Conservation (phyloP, 2,113 vertebrate genomes). For the Salvator merianae region DNA sequence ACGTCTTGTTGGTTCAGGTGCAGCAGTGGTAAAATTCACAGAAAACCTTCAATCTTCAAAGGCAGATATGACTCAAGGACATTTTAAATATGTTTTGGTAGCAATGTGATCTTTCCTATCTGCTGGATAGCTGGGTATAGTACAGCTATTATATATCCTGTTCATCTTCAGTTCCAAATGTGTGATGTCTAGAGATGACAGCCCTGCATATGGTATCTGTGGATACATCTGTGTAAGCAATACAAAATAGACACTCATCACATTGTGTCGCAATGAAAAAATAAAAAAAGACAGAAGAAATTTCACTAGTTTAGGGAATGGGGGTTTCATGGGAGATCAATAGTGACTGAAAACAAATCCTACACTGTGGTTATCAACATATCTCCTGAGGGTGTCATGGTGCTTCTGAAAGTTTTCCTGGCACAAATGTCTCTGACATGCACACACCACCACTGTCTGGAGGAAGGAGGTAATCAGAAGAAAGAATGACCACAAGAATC, state of each 20-base stretch:
- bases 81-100: conserved; percentile 58
- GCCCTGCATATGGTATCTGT: neutral
- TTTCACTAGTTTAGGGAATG: neutral
- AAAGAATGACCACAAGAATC: neutral
- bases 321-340: neutral
- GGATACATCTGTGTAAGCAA: conserved; percentile 7
- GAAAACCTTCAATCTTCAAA: conserved; percentile 66
- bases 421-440: no score
- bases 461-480: no score
- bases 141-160: conserved; percentile 53
- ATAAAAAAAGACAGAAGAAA: neutral
- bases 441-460: no score
- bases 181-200: conserved; percentile 5
- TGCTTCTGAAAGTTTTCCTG: no score
- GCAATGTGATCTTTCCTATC: conserved; percentile 55
- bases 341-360: neutral
- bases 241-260: neutral
- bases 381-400: no score
- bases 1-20: conserved; percentile 68
- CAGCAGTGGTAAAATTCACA: conserved; percentile 46
- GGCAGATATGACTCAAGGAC: conserved; percentile 47
- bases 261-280: neutral
- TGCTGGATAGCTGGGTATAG: conserved; percentile 45
- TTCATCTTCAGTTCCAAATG: accelerated
- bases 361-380: no score